Conservation (phyloP, 2,888 invertebrate species). For the Cephonodes hylas region DNA sequence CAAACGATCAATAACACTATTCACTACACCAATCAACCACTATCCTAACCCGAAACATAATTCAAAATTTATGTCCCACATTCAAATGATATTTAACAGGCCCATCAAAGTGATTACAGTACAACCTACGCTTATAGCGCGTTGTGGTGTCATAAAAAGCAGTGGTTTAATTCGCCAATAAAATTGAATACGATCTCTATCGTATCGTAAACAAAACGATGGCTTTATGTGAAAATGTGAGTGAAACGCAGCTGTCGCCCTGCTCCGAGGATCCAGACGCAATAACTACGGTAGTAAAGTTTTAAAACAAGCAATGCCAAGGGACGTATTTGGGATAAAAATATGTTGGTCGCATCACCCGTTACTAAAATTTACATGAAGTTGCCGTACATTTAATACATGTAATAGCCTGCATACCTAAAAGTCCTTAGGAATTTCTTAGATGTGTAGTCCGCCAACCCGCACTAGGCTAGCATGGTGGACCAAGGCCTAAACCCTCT, state of each 20-base stretch:
- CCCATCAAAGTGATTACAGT: background rate
- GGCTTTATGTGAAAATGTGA: slow-evolving; percentile 3
- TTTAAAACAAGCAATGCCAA: background rate
- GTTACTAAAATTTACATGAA: no score
- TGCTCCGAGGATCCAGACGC: background rate
- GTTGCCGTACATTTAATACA: no score
- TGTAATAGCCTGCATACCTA: no score
- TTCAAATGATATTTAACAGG: background rate
- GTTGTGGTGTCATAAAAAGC: background rate
- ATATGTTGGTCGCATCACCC: background rate
- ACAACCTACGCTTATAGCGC: background rate
- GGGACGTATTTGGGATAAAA: background rate
- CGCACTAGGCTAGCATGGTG: no score
- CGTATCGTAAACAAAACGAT: background rate
- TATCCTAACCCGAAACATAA: background rate
- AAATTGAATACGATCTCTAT: slow-evolving; percentile 5
- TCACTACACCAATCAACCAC: no score
- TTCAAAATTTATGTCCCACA: background rate
- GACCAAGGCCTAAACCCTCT: no score
- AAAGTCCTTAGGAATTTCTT: no score
- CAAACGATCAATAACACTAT: no score
- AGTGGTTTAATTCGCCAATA: slow-evolving; percentile 1
- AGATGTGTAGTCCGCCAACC: no score
- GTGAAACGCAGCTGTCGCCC: slow-evolving; percentile 6
- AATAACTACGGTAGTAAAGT: slow-evolving; percentile 12